Percentiles rank a stretch among this genome's conserved stretches.
These are phyloP conservation scores for Pantala flavescens DNA, from an alignment of 1,140 invertebrate genomes.

Conservation along the genomic window DNA sequence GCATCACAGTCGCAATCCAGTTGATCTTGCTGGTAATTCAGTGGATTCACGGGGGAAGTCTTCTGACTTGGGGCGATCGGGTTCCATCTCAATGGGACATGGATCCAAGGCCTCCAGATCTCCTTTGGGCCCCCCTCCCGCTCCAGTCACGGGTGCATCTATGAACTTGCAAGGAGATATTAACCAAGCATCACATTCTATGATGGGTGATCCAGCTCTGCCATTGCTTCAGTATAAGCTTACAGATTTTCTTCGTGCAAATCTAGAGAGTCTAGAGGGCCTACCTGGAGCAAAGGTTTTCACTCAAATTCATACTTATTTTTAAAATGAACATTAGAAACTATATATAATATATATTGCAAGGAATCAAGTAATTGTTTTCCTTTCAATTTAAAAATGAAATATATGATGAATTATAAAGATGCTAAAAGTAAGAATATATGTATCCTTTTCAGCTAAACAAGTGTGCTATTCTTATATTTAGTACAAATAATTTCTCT, in stretches of 20 bases:
- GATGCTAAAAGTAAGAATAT: too few species aligned
- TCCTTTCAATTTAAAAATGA: too few species aligned
- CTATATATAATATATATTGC: too few species aligned
- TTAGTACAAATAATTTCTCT: too few species aligned
- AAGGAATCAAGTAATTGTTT: too few species aligned
- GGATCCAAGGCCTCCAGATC: not conserved
- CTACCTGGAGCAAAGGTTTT: slow-evolving; percentile 31
- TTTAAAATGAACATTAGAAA: too few species aligned
- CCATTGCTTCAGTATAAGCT: slow-evolving; percentile 23
- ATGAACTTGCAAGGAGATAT: not conserved
- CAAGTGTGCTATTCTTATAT: too few species aligned
- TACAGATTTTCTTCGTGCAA: slow-evolving; percentile 49
- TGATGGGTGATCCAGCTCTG: not conserved
- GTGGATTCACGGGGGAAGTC: slow-evolving; percentile 6
- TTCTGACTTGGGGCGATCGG: not conserved
- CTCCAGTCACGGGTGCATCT: not conserved
- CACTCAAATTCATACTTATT: slow-evolving; percentile 6
- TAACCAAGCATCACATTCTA: not conserved
- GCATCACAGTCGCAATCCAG: slow-evolving; percentile 12
- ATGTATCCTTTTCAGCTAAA: too few species aligned
- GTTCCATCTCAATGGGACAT: slow-evolving; percentile 10
- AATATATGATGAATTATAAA: too few species aligned
- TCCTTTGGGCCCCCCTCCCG: not conserved
- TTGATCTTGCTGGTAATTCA: slow-evolving; percentile 1
- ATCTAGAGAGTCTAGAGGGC: slow-evolving; percentile 58